These are phyloP conservation scores for Phenganax marumi DNA, from an alignment of 92 coral and sea anemone species.

Conservation along the genomic window DNA sequence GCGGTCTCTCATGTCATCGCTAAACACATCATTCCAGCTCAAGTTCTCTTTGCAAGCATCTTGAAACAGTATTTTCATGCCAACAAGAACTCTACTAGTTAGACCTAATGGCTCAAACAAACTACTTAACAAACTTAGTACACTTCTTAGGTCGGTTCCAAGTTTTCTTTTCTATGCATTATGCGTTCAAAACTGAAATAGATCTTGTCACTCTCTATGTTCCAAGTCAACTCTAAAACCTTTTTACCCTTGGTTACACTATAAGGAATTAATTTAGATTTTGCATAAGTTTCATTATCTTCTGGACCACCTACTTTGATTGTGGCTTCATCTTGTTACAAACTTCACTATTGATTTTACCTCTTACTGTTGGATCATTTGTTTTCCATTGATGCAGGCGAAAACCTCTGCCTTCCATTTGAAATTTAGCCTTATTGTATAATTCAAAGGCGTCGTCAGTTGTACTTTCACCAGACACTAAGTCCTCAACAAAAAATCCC, in stretches of 20 bases:
- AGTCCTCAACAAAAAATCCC: constrained; percentile 58
- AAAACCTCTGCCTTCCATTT: constrained; percentile 32
- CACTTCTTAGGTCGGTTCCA: constrained; percentile 13
- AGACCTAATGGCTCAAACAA: no score
- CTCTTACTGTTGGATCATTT: constrained; percentile 2
- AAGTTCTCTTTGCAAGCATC: no score
- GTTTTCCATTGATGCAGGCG: constrained; percentile 30
- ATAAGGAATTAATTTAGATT: constrained; percentile 1
- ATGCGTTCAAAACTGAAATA: not conserved
- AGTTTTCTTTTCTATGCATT: not conserved
- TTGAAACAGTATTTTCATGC: no score
- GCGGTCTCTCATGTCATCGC: no score
- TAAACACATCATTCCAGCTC: no score
- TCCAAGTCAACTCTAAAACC: not conserved
- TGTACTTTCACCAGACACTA: constrained; percentile 53
- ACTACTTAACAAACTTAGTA: constrained; percentile 20
- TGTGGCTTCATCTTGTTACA: not conserved
- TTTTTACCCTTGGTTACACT: constrained; percentile 2
- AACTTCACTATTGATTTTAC: not conserved
- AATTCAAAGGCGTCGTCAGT: not conserved
- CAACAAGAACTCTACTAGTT: not conserved
- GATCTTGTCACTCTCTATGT: not conserved
- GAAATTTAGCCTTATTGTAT: constrained; percentile 11
- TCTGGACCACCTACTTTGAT: no score
- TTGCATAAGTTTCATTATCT: constrained; percentile 20